Base-by-base conservation (phyloP, 2,113 vertebrate genomes). In the Dromaius novaehollandiae region DNA sequence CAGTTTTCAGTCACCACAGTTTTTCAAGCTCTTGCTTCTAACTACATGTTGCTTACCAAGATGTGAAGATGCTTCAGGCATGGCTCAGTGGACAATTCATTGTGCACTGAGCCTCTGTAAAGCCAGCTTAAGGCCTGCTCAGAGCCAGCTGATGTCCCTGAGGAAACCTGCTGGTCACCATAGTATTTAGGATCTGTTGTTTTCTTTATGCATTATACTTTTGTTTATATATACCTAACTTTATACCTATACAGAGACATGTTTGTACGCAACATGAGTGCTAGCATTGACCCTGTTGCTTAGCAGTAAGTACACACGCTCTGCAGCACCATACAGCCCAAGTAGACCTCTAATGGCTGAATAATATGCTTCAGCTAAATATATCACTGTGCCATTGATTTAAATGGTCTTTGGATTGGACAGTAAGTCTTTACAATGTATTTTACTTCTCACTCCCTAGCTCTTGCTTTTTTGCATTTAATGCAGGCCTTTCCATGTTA, bases 301-400 rank as follows among this genome's bases (percentile, higher is more conserved):
- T 2, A 30, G 40, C 44, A 4, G 7, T 3, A 30, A 14, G 2
- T 16, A 11, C 6, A 3, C 1, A 0, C 30, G 50, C 36, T 25
- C 34, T 5, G 3, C 2, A 3, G 9, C 44, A 8, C 46, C 26
- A 0, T n/a, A 1, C 6, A 8, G 40, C 61, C 86, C 75, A 17
- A 6, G 10, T 0, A 26, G 32, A 7, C 26, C 19, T n/a, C 28
- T 15, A 2, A 24, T 1, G 20, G 40, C 61, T 7, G 6, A 6
- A 55, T 5, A 5, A 28, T 0, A 11, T 10, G 4, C 74, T 26
- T 13, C 42, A 20, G 38, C 79, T 75, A 50, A 0, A 3, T 4
- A 0, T 3, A 2, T 66, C 80, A 2, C 38, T 0, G 2, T 8
- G 36, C 56, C 30, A 0, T 15, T 9, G 60, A 28, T 16, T 18